These are phyloP conservation scores for Drosophila mojavensis DNA, from an alignment of 1,140 invertebrate genomes.

Conservation along the genomic window DNA sequence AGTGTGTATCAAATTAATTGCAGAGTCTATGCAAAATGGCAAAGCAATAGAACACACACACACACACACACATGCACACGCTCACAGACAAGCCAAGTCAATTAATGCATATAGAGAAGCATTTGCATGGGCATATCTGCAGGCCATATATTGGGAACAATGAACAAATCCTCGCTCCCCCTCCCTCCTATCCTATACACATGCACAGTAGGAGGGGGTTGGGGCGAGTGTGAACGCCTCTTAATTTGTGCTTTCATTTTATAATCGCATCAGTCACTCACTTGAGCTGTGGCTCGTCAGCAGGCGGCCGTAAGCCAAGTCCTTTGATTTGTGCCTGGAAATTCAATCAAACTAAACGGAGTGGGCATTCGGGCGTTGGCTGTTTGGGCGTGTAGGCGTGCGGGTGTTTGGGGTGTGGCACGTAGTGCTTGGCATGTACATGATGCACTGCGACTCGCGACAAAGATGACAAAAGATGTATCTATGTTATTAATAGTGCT, in stretches of 20 bases:
- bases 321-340: conserved; percentile 41
- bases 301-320: conserved; percentile 3
- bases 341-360: conserved; percentile 50
- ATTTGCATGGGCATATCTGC: conserved; percentile 15
- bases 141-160: conserved; percentile 1
- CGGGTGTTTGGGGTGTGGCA: conserved; percentile 13
- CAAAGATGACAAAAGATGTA: conserved; percentile 57
- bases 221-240: neutral
- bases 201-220: too few species aligned
- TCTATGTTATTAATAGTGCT: conserved; percentile 63
- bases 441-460: conserved; percentile 10
- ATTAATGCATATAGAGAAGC: conserved; percentile 5
- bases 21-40: conserved; percentile 57
- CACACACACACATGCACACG: neutral
- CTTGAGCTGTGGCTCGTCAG: conserved; percentile 26
- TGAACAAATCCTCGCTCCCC: neutral
- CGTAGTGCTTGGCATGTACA: neutral
- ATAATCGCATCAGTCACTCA: conserved; percentile 43
- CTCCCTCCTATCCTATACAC: neutral
- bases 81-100: conserved; percentile 3
- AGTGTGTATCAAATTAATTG: conserved; percentile 55
- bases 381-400: conserved; percentile 1
- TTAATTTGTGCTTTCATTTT: conserved; percentile 43
- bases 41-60: conserved; percentile 23
- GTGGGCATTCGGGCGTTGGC: neutral